Evolutionary conservation across 2,113 vertebrate genomes (phyloP).

Genomic region (Rhinopomastus cyanomelas): DNA sequence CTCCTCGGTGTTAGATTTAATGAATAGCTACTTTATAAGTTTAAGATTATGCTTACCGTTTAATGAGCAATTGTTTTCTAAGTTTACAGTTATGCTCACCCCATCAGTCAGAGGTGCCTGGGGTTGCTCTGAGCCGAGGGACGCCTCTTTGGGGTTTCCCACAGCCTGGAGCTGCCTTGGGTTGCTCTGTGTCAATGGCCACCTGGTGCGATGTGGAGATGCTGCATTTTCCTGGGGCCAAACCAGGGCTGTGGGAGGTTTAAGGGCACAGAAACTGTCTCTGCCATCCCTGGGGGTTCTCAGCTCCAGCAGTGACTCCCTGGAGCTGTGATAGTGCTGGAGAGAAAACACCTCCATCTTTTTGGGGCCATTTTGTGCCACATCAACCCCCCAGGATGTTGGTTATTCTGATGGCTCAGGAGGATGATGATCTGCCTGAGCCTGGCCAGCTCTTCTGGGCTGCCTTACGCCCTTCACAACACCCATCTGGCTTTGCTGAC

Average conservation of each 20-base stretch:
- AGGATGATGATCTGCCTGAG: background rate
- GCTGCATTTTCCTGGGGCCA: background rate
- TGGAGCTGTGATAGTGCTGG: too few species aligned
- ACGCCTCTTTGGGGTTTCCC: too few species aligned
- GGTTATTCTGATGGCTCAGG: background rate
- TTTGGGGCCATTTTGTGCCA: background rate
- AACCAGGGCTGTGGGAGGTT: background rate
- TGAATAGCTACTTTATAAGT: too few species aligned
- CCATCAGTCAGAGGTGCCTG: too few species aligned
- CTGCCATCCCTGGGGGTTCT: background rate
- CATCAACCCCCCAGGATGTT: background rate
- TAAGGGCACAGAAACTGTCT: background rate
- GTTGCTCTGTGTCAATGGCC: background rate
- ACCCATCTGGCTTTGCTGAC: background rate
- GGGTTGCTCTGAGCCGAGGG: too few species aligned
- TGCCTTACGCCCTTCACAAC: background rate
- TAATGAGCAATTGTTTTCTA: too few species aligned
- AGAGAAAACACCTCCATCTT: background rate
- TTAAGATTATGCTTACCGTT: too few species aligned
- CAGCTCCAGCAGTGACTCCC: too few species aligned
- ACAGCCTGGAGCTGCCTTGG: background rate
- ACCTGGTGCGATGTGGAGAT: background rate
- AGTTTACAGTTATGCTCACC: too few species aligned
- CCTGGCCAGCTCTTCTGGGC: background rate
- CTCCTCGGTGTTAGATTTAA: too few species aligned